Conservation (phyloP, 2,113 vertebrate genomes). For the Stictonetta naevosa region DNA sequence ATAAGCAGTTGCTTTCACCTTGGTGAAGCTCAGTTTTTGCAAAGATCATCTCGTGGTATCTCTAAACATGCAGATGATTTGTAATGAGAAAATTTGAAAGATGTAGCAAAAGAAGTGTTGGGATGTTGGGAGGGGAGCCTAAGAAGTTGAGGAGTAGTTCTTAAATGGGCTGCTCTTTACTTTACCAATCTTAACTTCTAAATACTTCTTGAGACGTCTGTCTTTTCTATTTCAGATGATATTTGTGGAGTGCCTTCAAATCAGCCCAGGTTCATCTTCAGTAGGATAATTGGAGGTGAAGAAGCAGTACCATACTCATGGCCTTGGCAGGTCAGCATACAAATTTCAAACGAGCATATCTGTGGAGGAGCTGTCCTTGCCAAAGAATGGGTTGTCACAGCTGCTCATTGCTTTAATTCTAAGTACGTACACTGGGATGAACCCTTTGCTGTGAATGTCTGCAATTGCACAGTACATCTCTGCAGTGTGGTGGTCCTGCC, state of each 20-base stretch:
- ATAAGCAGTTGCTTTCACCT: neutral
- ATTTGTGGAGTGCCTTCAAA: constrained; percentile 42
- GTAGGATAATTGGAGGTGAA: constrained; percentile 54
- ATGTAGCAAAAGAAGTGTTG: neutral
- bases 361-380: constrained; percentile 68
- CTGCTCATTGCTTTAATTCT: constrained; percentile 66
- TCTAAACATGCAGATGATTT: neutral
- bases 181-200: neutral
- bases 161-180: neutral
- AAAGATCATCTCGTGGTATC: neutral
- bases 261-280: constrained; percentile 46
- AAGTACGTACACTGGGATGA: constrained; percentile 15
- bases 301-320: constrained; percentile 59
- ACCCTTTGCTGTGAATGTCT: neutral
- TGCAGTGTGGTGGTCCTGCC: neutral
- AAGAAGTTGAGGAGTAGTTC: neutral
- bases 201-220: neutral
- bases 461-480: neutral
- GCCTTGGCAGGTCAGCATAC: constrained; percentile 71
- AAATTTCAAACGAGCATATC: constrained; percentile 46
- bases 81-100: neutral
- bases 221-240: constrained; percentile 14
- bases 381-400: constrained; percentile 66
- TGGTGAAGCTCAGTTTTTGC: neutral
- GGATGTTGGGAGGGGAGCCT: neutral